Percentiles rank a stretch among this genome's conserved stretches.
These are phyloP conservation scores for Ceratosolen fusciceps DNA, from an alignment of 1,140 invertebrate species.

Conservation along the genomic window DNA sequence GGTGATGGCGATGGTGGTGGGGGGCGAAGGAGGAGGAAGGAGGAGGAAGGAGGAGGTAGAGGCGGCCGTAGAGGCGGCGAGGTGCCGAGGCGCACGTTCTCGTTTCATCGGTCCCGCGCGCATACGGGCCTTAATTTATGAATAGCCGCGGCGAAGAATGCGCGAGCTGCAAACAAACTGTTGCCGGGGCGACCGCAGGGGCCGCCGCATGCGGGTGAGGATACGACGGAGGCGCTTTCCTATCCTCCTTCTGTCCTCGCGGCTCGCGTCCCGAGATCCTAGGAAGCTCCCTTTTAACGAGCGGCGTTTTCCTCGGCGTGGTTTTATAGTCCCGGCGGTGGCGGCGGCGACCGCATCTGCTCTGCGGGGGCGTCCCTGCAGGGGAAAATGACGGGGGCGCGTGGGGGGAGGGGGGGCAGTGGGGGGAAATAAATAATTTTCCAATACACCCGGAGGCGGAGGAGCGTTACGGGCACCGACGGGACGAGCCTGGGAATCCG, in stretches of 20 bases:
- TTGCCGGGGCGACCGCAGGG: slow-evolving; percentile 7
- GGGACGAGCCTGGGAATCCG: not conserved
- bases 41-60: not conserved
- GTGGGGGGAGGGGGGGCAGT: no score
- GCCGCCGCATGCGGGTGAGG: slow-evolving; percentile 29
- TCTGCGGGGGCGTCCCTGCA: no score
- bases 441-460: not conserved
- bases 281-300: slow-evolving; percentile 26
- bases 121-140: slow-evolving; percentile 46
- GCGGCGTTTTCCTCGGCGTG: not conserved
- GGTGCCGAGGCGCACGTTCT: not conserved
- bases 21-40: no score
- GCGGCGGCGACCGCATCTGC: slow-evolving; percentile 6
- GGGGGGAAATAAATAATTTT: no score
- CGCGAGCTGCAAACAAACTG: slow-evolving; percentile 31
- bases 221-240: not conserved
- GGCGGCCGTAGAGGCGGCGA: not conserved
- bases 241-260: slow-evolving; percentile 20
- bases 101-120: slow-evolving; percentile 8
- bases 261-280: not conserved
- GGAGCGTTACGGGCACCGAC: not conserved
- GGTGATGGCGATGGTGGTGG: no score
- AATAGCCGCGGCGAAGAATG: slow-evolving; percentile 34
- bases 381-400: no score
- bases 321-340: not conserved